Percentiles rank a stretch among this genome's conserved stretches.
These are phyloP conservation scores for Cheilosia grossa DNA, from an alignment of 2,888 invertebrate species.

Conservation along the genomic window DNA sequence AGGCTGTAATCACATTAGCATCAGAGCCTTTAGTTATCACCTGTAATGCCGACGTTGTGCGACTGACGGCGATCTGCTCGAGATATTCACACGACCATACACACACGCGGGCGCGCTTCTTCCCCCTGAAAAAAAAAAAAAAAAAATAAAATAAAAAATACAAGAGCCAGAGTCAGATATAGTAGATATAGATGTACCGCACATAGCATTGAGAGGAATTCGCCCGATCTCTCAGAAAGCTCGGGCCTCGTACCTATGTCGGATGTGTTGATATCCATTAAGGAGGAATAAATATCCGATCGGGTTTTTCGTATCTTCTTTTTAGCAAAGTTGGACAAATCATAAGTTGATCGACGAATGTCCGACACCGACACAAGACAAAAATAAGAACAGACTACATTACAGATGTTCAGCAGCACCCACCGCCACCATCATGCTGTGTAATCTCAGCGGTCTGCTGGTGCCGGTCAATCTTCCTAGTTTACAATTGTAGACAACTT, in stretches of 20 bases:
- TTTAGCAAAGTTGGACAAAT: slow-evolving; percentile 56
- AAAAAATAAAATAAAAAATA: slow-evolving; percentile 13
- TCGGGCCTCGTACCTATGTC: slow-evolving; percentile 65
- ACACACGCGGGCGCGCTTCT: slow-evolving; percentile 69
- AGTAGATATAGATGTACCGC: slow-evolving; percentile 40
- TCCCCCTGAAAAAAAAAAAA: slow-evolving; percentile 31
- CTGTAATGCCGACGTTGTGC: slow-evolving; percentile 79
- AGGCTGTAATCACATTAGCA: slow-evolving; percentile 84
- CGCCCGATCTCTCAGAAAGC: slow-evolving; percentile 57
- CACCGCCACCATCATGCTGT: slow-evolving; percentile 44
- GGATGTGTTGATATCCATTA: slow-evolving; percentile 80
- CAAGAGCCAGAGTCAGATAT: slow-evolving; percentile 20
- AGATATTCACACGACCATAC: slow-evolving; percentile 72
- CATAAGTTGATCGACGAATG: slow-evolving; percentile 69
- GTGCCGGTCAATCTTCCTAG: slow-evolving; percentile 68
- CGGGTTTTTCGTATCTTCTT: slow-evolving; percentile 23
- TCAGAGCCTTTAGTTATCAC: slow-evolving; percentile 82
- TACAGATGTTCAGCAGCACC: slow-evolving; percentile 69
- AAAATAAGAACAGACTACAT: slow-evolving; percentile 5
- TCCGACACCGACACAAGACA: slow-evolving; percentile 9
- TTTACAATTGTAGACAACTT: slow-evolving; percentile 71
- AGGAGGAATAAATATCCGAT: slow-evolving; percentile 79
- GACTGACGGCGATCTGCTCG: slow-evolving; percentile 74
- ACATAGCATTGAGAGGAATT: slow-evolving; percentile 57
- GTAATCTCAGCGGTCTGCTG: slow-evolving; percentile 41